Percentiles rank a stretch among this genome's conserved stretches.
Conservation (phyloP, 2,113 vertebrate species). For the Blennius ocellaris region DNA sequence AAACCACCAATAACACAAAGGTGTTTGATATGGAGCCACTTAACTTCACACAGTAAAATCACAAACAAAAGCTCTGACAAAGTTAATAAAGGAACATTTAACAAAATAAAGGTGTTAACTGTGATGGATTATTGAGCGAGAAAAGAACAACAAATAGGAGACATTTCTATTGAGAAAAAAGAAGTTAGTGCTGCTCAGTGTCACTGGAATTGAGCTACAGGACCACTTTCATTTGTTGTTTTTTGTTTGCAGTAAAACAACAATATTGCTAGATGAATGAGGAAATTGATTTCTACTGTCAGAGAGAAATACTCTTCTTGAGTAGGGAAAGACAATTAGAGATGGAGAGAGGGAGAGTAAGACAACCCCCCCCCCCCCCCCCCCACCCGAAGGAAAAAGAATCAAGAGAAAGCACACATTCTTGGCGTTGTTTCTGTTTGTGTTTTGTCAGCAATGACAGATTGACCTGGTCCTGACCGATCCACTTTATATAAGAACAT, state of each 20-base stretch:
- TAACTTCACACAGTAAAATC: slow-evolving; percentile 21
- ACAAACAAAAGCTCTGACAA: slow-evolving; percentile 19
- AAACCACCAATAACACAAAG: slow-evolving; percentile 12
- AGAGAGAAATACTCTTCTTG: slow-evolving; percentile 43
- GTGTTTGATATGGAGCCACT: not conserved
- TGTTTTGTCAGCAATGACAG: slow-evolving; percentile 60
- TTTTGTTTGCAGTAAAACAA: slow-evolving; percentile 31
- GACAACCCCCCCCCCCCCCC: not conserved
- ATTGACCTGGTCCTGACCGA: slow-evolving; percentile 53
- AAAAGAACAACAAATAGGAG: slow-evolving; percentile 3
- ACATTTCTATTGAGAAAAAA: slow-evolving; percentile 29
- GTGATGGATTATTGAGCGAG: slow-evolving; percentile 18
- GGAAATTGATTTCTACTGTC: slow-evolving; percentile 62
- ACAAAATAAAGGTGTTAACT: slow-evolving; percentile 26
- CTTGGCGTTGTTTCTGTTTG: slow-evolving; percentile 9
- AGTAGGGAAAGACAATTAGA: slow-evolving; percentile 17
- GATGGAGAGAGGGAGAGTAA: not conserved
- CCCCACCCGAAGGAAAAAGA: no score
- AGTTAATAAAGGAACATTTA: slow-evolving; percentile 27
- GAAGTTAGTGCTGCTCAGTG: slow-evolving; percentile 24
- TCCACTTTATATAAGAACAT: slow-evolving; percentile 53
- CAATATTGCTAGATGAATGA: slow-evolving; percentile 59
- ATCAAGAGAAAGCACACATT: slow-evolving; percentile 26
- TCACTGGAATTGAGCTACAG: slow-evolving; percentile 7
- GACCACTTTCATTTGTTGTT: slow-evolving; percentile 41